phyloP scores from a whole-genome alignment of 2,797 vertebrate species.

The Neomorphus geoffroyi region DNA sequence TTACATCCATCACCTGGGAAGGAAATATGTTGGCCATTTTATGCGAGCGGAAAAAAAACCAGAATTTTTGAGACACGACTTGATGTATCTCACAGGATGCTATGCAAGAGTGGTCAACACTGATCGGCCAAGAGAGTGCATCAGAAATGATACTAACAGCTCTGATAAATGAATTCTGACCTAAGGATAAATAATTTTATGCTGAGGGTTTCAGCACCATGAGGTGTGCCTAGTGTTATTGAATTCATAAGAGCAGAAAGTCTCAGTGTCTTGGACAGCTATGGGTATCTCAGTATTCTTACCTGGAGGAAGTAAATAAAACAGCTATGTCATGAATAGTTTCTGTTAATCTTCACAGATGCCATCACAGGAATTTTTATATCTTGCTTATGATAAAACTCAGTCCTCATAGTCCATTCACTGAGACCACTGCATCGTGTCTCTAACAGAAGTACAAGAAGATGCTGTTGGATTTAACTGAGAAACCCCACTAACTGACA shows the following conservation, averaged over 20 bases:
- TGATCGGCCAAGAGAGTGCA: not conserved
- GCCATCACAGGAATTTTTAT: not conserved
- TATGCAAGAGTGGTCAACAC: not conserved
- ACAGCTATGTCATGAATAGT: not conserved
- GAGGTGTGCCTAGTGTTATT: not conserved
- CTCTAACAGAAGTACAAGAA: not conserved
- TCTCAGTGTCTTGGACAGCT: not conserved
- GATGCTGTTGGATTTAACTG: not conserved
- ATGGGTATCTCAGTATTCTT: not conserved
- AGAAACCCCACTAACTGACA: not conserved
- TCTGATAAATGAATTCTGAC: not conserved
- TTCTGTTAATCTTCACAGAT: not conserved
- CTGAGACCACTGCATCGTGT: not conserved
- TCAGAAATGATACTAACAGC: not conserved
- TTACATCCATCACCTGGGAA: not conserved
- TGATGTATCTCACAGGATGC: not conserved
- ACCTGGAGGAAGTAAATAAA: not conserved
- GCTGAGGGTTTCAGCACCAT: not conserved
- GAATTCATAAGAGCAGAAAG: not conserved
- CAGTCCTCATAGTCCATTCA: not conserved
- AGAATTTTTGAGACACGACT: not conserved
- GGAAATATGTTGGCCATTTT: not conserved
- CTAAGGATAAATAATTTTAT: not conserved
- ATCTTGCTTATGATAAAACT: not conserved
- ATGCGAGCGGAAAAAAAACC: not conserved